Base-by-base conservation (phyloP, 1,140 invertebrate genomes). In the Drusus annulatus region DNA sequence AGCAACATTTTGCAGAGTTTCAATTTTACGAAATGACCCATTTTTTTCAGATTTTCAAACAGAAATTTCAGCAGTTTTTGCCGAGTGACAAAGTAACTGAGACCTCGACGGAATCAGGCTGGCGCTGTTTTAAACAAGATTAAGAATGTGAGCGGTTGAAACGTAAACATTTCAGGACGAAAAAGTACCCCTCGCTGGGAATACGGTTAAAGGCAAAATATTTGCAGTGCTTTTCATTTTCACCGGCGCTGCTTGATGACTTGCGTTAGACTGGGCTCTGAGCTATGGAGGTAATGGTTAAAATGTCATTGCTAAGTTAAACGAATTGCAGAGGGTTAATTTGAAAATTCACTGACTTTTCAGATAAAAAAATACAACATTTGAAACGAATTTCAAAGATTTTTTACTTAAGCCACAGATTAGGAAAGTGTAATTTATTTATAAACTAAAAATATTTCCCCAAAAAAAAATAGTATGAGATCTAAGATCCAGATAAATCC, bases 191-290 rank as follows among this genome's bases (percentile, higher is more conserved):
- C n/a, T n/a, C n/a, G 45, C 23, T 31, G 31, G 76, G 50, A 77
- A 77, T 63, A 50, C 76, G 45, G 36, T 75, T 63, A 69, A 80
- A 80, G 58, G 50, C 45, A 80, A 77, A 80, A 80, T 80, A 76
- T 80, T 80, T 76, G 79, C 79, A 71, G 56, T 65, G 63, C 75
- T 63, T 76, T 80, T 63, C 60, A 71, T 19, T 50, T 21, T 28
- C 28, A 31, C 21, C n/a, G 36, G 21, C 16, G 28, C 62, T 28
- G 36, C 36, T 45, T 45, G 36, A 45, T 45, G 36, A 13, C 36
- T 45, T 45, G 36, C 8, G 36, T 13, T 13, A 45, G 36, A 45
- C 36, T 45, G 0, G 0, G 8, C 8, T 7, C 5, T 7, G 5
- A 36, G 31, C 8, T 36, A 36, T 36, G 31, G 8, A 36, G 31